Percentiles rank a stretch among this genome's conserved stretches.
phyloP scores from a whole-genome alignment of 2,113 vertebrate genomes.

The Laticauda colubrina region DNA sequence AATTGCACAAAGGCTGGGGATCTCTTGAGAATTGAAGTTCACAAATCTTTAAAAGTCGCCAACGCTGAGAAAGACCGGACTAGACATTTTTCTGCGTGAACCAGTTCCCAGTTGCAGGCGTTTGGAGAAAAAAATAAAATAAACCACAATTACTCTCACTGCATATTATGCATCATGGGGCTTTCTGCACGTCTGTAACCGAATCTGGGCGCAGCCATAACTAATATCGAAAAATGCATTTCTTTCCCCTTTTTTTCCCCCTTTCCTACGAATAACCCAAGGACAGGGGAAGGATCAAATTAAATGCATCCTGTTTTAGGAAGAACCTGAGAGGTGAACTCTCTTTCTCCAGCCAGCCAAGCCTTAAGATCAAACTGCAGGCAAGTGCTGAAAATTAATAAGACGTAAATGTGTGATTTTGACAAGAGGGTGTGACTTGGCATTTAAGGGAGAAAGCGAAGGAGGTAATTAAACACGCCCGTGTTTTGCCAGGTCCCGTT shows the following conservation, averaged over 20 bases:
- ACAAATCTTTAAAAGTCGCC: not conserved
- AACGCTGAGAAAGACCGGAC: not conserved
- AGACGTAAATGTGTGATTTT: slow-evolving; percentile 1
- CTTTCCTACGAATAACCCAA: not conserved
- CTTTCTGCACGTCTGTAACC: not conserved
- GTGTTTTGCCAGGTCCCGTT: not conserved
- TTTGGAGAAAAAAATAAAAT: not conserved
- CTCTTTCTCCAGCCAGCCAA: not conserved
- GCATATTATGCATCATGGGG: not conserved
- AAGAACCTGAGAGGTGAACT: slow-evolving; percentile 38
- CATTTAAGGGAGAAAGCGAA: not conserved
- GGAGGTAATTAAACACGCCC: not conserved
- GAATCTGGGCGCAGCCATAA: not conserved
- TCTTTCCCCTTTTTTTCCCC: too few species aligned
- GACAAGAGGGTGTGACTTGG: not conserved
- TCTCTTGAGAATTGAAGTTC: not conserved
- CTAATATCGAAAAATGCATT: not conserved
- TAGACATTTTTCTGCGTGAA: not conserved
- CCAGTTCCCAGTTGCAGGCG: not conserved
- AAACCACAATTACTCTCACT: not conserved
- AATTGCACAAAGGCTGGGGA: not conserved
- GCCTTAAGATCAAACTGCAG: slow-evolving; percentile 7
- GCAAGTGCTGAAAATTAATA: not conserved
- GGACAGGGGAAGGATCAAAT: not conserved
- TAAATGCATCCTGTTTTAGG: slow-evolving; percentile 49